Conservation (phyloP, 2,888 invertebrate genomes). For the Vanessa cardui region DNA sequence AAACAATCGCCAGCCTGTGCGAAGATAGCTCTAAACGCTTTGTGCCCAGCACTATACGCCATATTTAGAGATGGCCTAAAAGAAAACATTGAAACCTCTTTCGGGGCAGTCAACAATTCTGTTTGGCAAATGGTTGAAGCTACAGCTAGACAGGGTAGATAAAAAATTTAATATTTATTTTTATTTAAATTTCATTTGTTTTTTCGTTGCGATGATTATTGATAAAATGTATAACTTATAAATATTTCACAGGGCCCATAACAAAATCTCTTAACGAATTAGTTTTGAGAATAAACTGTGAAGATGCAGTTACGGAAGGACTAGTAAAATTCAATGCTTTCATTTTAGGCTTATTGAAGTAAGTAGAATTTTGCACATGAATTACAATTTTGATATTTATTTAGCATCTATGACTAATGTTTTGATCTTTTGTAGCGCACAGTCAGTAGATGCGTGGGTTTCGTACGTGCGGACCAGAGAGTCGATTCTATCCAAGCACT, state of each 20-base stretch:
- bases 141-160: constrained; percentile 89
- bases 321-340: constrained; percentile 95
- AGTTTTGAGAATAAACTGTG: constrained; percentile 91
- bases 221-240: too few species aligned
- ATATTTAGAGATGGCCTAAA: constrained; percentile 93
- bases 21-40: constrained; percentile 87
- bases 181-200: background rate
- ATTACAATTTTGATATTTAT: background rate
- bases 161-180: background rate
- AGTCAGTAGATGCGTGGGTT: constrained; percentile 95
- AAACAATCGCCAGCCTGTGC: constrained; percentile 85
- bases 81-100: constrained; percentile 90
- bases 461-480: constrained; percentile 93
- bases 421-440: constrained; percentile 80
- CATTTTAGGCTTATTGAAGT: constrained; percentile 93
- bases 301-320: constrained; percentile 91
- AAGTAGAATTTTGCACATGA: constrained; percentile 58
- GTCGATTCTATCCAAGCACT: constrained; percentile 90
- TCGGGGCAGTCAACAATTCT: constrained; percentile 92
- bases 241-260: constrained; percentile 84
- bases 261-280: constrained; percentile 92
- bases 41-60: constrained; percentile 93
- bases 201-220: background rate
- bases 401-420: background rate
- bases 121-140: constrained; percentile 96